Base-by-base conservation (phyloP, 2,888 invertebrate species). In the Thereva unica region DNA sequence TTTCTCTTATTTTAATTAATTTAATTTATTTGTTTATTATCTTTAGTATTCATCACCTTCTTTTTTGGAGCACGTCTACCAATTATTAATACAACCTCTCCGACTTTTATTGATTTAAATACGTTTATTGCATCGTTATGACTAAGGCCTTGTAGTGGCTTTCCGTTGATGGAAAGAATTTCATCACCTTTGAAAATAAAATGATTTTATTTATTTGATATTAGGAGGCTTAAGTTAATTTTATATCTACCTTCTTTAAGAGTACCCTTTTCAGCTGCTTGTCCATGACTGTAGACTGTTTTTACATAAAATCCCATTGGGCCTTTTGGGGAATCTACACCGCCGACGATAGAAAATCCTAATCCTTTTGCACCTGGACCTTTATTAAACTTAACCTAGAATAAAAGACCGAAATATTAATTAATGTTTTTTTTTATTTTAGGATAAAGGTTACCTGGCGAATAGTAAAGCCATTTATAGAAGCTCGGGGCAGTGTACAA, bases 331-430 rank as follows among this genome's bases (percentile, higher is more conserved):
- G 92, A 92, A 77, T 94, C 94, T 64, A 86, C 86, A 1, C 94
- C 94, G 9, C 94, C 95, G 23, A 94, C 93, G 72, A 94, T 92
- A 73, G 93, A 93, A 82, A 94, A 94, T 12, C 94, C 94, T 34
- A 94, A 85, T 42, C 92, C 91, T 80, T 93, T 93, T 70, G 89
- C 88, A 9, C 92, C 91, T 3, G 90, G 89, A 54, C 93, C 93
- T 78, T 94, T 94, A 49, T 34, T 59, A 49, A 59, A 59, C 38
- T 49, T 38, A 12, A 59, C 59, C 59, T 59, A 6, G 12, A 57
- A 35, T 4, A n/a, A 8, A 12, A 23, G 34, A 50, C 23, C 4
- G 34, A 47, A n/a, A 47, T 47, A 47, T 8, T 42, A 8, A 8
- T 42, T 42, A n/a, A 42, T 42, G 8, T 42, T 42, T 42, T 8